A percentile compares a stretch with the other conserved stretches of the same genome.
Evolutionary conservation across 2,797 vertebrate species (phyloP).

Genomic region (Peromyscus attwateri): DNA sequence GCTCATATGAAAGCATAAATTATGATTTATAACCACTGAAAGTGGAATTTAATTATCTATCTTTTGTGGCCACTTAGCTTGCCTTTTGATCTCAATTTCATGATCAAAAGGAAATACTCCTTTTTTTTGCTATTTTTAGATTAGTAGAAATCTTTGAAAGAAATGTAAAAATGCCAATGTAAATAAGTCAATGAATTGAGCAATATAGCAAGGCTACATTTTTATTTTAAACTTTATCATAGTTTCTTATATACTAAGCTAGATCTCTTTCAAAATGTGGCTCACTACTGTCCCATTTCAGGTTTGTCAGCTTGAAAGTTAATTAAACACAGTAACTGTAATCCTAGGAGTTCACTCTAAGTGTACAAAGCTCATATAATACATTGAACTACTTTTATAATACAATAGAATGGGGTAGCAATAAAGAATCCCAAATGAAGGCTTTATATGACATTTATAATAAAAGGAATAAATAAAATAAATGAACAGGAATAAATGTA

Average conservation of each 20-base stretch:
- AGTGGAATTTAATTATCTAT: slow-evolving; percentile 69
- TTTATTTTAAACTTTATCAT: slow-evolving; percentile 24
- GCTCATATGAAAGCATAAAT: slow-evolving; percentile 60
- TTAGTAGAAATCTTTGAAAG: slow-evolving; percentile 51
- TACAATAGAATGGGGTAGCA: neutral
- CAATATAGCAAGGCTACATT: neutral
- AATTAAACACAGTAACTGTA: neutral
- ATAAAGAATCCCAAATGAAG: neutral
- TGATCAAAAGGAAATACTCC: neutral
- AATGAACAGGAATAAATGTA: neutral
- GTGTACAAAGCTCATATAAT: neutral
- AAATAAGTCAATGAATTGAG: slow-evolving; percentile 29
- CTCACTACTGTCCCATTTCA: neutral
- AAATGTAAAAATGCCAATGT: slow-evolving; percentile 28
- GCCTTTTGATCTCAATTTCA: slow-evolving; percentile 71
- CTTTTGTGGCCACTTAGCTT: slow-evolving; percentile 43
- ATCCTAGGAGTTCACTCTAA: neutral
- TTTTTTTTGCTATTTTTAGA: slow-evolving; percentile 50
- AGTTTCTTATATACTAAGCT: neutral
- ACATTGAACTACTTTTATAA: neutral
- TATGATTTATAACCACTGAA: slow-evolving; percentile 66
- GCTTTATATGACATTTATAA: neutral
- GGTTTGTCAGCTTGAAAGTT: neutral
- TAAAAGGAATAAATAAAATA: neutral
- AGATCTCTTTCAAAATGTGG: neutral